Evolutionary conservation across 2,888 invertebrate species (phyloP).

Genomic region (Coelopa pilipes): DNA sequence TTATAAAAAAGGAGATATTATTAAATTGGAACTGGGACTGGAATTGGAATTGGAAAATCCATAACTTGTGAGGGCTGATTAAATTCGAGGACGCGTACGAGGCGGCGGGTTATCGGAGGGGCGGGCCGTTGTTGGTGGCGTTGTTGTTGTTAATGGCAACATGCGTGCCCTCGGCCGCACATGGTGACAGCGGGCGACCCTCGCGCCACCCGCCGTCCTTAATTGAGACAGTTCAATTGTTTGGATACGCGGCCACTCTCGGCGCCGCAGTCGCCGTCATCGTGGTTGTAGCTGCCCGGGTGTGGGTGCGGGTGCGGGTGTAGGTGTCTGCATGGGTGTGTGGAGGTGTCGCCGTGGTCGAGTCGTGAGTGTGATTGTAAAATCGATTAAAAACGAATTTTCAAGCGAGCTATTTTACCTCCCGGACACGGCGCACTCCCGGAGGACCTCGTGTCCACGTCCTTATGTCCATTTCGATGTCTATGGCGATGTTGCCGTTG

Average conservation of each 20-base stretch:
- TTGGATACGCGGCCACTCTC: neutral
- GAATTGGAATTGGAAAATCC: conserved; percentile 51
- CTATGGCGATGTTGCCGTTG: too few species aligned
- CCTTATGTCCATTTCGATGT: too few species aligned
- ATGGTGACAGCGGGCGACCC: conserved; percentile 54
- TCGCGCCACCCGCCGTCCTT: conserved; percentile 50
- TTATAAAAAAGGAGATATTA: conserved; percentile 36
- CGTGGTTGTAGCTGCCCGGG: conserved; percentile 12
- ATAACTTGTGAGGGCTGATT: conserved; percentile 52
- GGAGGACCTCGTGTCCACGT: too few species aligned
- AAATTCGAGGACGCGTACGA: conserved; percentile 46
- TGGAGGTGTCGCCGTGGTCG: conserved; percentile 26
- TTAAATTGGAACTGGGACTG: conserved; percentile 18
- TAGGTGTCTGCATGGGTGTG: conserved; percentile 14
- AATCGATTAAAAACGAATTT: conserved; percentile 57
- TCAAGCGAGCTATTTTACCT: neutral
- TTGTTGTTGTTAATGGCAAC: conserved; percentile 34
- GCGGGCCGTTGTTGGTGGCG: conserved; percentile 14
- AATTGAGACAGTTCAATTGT: conserved; percentile 56
- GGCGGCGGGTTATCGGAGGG: conserved; percentile 14
- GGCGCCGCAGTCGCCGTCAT: too few species aligned
- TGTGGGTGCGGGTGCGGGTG: conserved; percentile 16
- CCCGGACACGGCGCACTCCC: too few species aligned
- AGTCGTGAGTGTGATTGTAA: conserved; percentile 53
- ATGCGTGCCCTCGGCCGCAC: conserved; percentile 44